These are phyloP conservation scores for Scaptomyza parva DNA, from an alignment of 2,888 invertebrate genomes.

Conservation along the genomic window DNA sequence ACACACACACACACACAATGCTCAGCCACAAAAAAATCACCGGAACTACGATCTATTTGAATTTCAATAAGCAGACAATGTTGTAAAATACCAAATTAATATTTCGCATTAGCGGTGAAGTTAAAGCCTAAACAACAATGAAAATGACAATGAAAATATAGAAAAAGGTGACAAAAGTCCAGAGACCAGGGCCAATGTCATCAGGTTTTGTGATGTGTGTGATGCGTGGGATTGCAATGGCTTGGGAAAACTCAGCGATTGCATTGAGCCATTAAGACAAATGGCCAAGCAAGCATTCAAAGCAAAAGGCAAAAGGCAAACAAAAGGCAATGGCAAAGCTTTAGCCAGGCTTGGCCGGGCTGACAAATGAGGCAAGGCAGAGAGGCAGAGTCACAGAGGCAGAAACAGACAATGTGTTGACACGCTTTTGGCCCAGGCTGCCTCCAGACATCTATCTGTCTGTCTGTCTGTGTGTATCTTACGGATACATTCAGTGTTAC, in stretches of 20 bases:
- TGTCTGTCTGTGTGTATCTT: constrained; percentile 19
- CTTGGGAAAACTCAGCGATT: constrained; percentile 38
- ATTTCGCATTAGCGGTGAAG: constrained; percentile 73
- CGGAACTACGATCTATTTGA: constrained; percentile 74
- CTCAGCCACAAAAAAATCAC: constrained; percentile 38
- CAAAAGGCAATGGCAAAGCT: constrained; percentile 64
- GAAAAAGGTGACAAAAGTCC: constrained; percentile 69
- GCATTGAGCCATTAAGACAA: constrained; percentile 79
- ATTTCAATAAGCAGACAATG: constrained; percentile 67
- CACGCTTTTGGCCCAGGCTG: constrained; percentile 67
- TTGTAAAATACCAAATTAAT: constrained; percentile 71
- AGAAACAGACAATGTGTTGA: constrained; percentile 70
- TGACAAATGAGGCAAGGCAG: constrained; percentile 70
- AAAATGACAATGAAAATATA: constrained; percentile 55
- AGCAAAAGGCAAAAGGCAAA: constrained; percentile 53
- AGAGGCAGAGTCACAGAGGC: constrained; percentile 30
- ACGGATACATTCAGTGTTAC: constrained; percentile 64
- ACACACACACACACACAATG: constrained; percentile 7
- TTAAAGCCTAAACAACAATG: constrained; percentile 14
- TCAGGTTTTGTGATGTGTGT: constrained; percentile 68
- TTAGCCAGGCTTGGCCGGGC: constrained; percentile 30
- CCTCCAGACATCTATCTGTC: neutral
- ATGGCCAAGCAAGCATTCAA: constrained; percentile 57
- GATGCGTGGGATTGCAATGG: constrained; percentile 71
- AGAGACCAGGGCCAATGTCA: constrained; percentile 48